phyloP scores from a whole-genome alignment of 1,140 invertebrate species.

The Anadara kagoshimensis region DNA sequence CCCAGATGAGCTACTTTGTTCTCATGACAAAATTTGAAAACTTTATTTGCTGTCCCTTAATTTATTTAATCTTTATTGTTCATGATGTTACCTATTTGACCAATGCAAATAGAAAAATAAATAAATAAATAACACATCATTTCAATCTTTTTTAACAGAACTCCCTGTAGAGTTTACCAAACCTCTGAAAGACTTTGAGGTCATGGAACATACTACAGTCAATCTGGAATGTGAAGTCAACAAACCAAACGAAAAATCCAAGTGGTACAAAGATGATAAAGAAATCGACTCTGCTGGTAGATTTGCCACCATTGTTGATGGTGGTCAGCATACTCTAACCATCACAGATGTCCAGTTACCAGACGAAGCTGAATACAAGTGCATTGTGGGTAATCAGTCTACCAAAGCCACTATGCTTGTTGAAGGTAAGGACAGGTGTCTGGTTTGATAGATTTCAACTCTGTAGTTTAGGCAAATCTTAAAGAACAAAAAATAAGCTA shows the following conservation, averaged over 20 bases:
- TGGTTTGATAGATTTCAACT: too few relatives aligned
- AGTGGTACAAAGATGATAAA: constrained; percentile 93
- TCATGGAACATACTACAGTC: constrained; percentile 36
- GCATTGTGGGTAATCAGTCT: constrained; percentile 60
- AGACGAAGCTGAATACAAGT: constrained; percentile 64
- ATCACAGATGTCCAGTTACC: constrained; percentile 61
- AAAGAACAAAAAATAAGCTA: too few relatives aligned
- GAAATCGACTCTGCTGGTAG: constrained; percentile 78
- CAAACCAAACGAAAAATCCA: constrained; percentile 48
- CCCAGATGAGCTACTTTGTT: too few relatives aligned
- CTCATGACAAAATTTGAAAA: too few relatives aligned
- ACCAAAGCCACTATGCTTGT: constrained; percentile 62
- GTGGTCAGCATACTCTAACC: constrained; percentile 61
- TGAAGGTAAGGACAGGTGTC: constrained; percentile 52
- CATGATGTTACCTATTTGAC: too few relatives aligned
- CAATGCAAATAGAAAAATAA: too few relatives aligned
- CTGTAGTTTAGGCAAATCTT: too few relatives aligned
- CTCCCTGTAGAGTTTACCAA: constrained; percentile 49
- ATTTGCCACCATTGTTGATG: constrained; percentile 77
- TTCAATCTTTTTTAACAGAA: constrained; percentile 35
- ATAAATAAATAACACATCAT: background rate
- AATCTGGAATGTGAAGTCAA: constrained; percentile 48
- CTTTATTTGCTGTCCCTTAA: too few relatives aligned
- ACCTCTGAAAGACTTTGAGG: constrained; percentile 46
- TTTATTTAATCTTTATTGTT: too few relatives aligned